Conservation (phyloP, 2,888 invertebrate species). For the Taenaris catops region DNA sequence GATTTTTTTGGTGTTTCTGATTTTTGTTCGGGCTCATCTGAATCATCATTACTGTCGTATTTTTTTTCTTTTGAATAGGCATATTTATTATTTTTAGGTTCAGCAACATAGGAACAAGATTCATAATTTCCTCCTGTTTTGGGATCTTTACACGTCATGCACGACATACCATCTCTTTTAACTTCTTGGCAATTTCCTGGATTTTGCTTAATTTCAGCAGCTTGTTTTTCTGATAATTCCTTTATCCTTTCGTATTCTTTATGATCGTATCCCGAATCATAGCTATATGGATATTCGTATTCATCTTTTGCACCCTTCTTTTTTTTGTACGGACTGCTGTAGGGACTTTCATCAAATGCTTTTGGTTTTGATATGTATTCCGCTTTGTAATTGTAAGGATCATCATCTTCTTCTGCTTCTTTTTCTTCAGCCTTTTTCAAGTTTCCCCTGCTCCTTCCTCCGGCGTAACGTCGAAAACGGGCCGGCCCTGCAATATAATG, state of each 20-base stretch:
- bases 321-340: conserved; percentile 67
- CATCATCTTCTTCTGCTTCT: conserved; percentile 57
- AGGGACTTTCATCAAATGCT: conserved; percentile 66
- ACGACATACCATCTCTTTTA: conserved; percentile 82
- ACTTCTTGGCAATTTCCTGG: conserved; percentile 83
- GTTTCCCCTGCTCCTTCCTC: conserved; percentile 60
- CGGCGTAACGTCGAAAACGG: conserved; percentile 70
- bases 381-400: conserved; percentile 75
- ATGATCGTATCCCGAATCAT: conserved; percentile 72
- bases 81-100: conserved; percentile 85
- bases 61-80: conserved; percentile 83
- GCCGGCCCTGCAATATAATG: conserved; percentile 69
- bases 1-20: conserved; percentile 47
- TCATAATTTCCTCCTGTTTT: conserved; percentile 88
- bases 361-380: conserved; percentile 71
- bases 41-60: conserved; percentile 80
- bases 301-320: conserved; percentile 56
- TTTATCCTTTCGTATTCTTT: conserved; percentile 79
- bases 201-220: conserved; percentile 81
- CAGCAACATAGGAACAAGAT: conserved; percentile 88
- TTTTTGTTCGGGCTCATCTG: conserved; percentile 68
- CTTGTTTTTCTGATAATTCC: conserved; percentile 81
- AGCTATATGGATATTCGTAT: conserved; percentile 70
- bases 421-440: conserved; percentile 42
- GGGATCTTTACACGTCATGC: conserved; percentile 86